phyloP scores from a whole-genome alignment of 1,140 invertebrate genomes.

The Apis laboriosa region DNA sequence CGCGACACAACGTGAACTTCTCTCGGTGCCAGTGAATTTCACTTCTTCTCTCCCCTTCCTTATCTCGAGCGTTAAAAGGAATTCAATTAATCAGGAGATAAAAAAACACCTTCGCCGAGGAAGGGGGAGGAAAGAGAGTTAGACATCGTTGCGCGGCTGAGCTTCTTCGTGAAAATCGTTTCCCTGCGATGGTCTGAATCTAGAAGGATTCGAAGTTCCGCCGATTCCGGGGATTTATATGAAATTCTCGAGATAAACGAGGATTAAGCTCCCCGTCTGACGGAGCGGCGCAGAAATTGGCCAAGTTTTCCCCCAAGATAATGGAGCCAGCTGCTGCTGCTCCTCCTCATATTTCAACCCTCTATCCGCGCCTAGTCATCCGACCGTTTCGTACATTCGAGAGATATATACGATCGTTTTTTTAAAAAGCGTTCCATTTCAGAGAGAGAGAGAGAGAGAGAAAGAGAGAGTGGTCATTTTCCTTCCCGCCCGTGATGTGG shows the following conservation, averaged over 20 bases:
- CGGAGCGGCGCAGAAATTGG: neutral
- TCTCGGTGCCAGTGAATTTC: no score
- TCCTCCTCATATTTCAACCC: slow-evolving; percentile 2
- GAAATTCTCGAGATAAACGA: neutral
- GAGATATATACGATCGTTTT: slow-evolving; percentile 15
- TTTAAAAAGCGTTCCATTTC: neutral
- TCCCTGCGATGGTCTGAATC: no score
- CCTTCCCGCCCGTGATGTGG: no score
- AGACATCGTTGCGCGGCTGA: no score
- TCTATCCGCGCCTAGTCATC: neutral
- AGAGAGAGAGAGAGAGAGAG: no score
- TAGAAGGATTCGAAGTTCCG: neutral
- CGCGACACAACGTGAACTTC: neutral
- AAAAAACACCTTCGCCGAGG: neutral
- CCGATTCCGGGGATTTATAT: neutral
- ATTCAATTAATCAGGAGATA: neutral
- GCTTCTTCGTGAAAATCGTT: no score
- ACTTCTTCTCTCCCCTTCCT: neutral
- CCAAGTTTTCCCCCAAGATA: slow-evolving; percentile 3
- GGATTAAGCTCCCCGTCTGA: neutral
- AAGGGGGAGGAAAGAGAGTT: neutral
- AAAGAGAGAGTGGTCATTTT: no score
- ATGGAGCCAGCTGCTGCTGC: neutral
- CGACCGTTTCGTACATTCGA: neutral
- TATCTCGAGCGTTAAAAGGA: neutral